Base-by-base conservation (phyloP, 2,888 invertebrate species). In the Epinotia nisella region DNA sequence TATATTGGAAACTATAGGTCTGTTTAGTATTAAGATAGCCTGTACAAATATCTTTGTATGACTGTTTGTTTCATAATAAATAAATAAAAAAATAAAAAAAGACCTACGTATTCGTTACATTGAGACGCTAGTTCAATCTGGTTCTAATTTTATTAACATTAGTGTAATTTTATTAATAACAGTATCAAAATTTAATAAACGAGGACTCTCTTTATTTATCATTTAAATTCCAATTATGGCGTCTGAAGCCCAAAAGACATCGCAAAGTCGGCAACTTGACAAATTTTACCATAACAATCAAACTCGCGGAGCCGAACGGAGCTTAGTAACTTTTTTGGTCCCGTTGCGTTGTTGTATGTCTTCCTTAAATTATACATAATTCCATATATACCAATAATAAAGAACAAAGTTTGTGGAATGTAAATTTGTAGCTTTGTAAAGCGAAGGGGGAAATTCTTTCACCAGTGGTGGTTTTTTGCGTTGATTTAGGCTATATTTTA, bases 201-300 rank as follows among this genome's bases (percentile, higher is more conserved):
- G 7, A 51, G 24, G 24, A 17, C n/a, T 65, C 10, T 24, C 56
- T 56, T 56, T 24, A 24, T 21, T 53, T 53, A 41, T 62, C 60
- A 69, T 39, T 60, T 21, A 69, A 60, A 69, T 69, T 60, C n/a
- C 51, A 60, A 49, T 3, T 4, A 21, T 59, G 51, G n/a, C 29
- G 35, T 56, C 24, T 0, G 49, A 58, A 58, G 58, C 58, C n/a
- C 39, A 53, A 65, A 55, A 39, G 35, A 19, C 35, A 35, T 53
- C 53, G 53, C 24, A 35, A 35, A 53, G 65, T 19, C 13, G 9
- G 17, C 11, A 65, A 68, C 49, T 58, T 68, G 45, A 67, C 49
- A 49, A 58, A 19, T 49, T 67, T 58, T 58, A 58, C n/a, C 45
- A 58, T 58, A 67, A 58, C 41, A 56, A 67, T 58, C 29, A 24